Evolutionary conservation across 2,797 vertebrate genomes (phyloP).

Genomic region (Pangasius sanitwongsei): DNA sequence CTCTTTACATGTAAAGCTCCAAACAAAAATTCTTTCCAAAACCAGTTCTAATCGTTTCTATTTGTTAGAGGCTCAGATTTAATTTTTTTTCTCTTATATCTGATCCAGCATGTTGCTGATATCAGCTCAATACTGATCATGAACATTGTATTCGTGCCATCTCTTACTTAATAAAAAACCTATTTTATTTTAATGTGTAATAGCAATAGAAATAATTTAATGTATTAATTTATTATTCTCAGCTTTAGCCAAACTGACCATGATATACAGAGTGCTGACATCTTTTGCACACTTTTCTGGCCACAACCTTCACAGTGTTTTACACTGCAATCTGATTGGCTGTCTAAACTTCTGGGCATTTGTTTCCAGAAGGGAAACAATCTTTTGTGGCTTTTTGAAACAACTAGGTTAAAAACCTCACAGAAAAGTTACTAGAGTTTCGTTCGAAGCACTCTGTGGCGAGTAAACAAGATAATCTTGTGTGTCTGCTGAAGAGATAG

Average conservation of each 20-base stretch:
- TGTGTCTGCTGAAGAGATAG: background rate
- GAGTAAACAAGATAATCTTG: background rate
- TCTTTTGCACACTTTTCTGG: background rate
- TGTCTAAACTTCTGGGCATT: background rate
- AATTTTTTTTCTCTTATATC: background rate
- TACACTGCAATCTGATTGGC: background rate
- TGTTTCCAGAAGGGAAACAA: background rate
- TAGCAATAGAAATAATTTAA: background rate
- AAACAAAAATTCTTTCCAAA: background rate
- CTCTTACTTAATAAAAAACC: background rate
- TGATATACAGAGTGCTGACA: background rate
- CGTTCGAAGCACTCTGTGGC: background rate
- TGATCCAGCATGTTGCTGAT: background rate
- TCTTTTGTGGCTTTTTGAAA: background rate
- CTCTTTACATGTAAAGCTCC: no score
- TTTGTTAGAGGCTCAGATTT: background rate
- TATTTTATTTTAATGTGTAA: background rate
- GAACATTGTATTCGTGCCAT: background rate
- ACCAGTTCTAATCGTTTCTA: background rate
- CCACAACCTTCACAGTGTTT: background rate
- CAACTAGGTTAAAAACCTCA: background rate
- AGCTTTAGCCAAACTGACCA: background rate
- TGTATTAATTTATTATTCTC: background rate
- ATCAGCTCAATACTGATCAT: no score
- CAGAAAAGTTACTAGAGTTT: background rate